Conservation (phyloP, 2,113 vertebrate genomes). For the Aythya baeri region DNA sequence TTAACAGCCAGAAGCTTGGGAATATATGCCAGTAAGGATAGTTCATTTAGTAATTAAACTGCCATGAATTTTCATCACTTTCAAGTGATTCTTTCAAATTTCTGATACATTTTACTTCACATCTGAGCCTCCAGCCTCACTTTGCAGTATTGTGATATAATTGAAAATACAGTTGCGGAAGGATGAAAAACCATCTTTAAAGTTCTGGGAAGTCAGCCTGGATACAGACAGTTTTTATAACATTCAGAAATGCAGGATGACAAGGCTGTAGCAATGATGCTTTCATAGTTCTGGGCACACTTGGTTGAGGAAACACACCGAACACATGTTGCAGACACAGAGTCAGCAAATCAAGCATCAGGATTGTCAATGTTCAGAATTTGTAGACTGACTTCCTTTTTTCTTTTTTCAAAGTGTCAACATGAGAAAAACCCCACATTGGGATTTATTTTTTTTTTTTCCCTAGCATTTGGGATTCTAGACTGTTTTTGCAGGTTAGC, state of each 20-base stretch:
- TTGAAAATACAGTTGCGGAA: background rate
- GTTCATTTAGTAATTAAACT: background rate
- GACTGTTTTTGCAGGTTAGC: background rate
- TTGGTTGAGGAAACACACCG: fast-evolving
- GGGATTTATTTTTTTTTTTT: background rate
- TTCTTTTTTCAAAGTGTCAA: background rate
- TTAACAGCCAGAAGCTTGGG: background rate
- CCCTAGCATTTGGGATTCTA: background rate
- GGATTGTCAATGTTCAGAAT: background rate
- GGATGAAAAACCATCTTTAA: background rate
- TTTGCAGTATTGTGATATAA: background rate
- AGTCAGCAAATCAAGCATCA: background rate
- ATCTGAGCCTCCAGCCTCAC: background rate
- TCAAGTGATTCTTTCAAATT: background rate
- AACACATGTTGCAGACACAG: background rate
- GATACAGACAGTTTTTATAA: background rate
- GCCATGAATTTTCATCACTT: background rate
- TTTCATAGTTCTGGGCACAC: background rate
- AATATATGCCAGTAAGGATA: background rate
- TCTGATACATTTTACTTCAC: background rate
- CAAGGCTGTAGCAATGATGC: background rate
- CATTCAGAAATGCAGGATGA: background rate
- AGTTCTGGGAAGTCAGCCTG: background rate
- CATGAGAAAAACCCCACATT: background rate
- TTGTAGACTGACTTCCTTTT: background rate